Evolutionary conservation across 2,888 invertebrate genomes (phyloP).

Genomic region (Empis livida): DNA sequence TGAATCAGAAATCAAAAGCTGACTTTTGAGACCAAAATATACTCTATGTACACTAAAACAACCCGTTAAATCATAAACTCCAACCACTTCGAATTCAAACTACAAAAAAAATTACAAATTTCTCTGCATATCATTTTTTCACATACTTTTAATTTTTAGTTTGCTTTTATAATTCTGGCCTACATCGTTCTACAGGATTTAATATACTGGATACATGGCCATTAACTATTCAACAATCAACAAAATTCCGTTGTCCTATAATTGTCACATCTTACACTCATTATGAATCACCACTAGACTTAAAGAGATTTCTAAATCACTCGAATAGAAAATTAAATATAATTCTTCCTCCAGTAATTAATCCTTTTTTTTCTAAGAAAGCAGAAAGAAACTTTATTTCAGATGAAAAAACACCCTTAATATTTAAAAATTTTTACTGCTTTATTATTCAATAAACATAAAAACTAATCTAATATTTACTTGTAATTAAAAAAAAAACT

Average conservation of each 20-base stretch:
- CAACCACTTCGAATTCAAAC: too few species aligned
- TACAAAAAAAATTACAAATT: too few species aligned
- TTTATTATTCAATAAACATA: conserved; percentile 40
- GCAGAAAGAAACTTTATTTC: conserved; percentile 64
- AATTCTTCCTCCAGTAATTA: conserved; percentile 42
- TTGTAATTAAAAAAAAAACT: too few species aligned
- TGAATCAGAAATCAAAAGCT: too few species aligned
- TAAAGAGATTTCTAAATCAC: conserved; percentile 42
- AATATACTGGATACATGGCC: conserved; percentile 54
- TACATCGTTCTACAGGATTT: conserved; percentile 52
- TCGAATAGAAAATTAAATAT: conserved; percentile 39
- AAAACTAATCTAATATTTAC: too few species aligned
- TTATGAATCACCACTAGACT: conserved; percentile 50
- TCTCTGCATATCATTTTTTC: too few species aligned
- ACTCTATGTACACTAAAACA: too few species aligned
- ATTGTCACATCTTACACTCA: conserved; percentile 54
- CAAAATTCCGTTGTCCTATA: conserved; percentile 44
- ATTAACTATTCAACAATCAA: conserved; percentile 44
- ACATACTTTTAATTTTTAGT: conserved; percentile 37
- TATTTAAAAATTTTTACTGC: conserved; percentile 58
- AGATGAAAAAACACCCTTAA: conserved; percentile 53
- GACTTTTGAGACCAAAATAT: too few species aligned
- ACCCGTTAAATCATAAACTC: too few species aligned
- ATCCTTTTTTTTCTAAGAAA: conserved; percentile 53
- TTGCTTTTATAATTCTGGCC: conserved; percentile 58